Percentiles rank a stretch among this genome's conserved stretches.
Evolutionary conservation across 1,140 invertebrate genomes (phyloP).

Genomic region (Calephelis virginiensis): DNA sequence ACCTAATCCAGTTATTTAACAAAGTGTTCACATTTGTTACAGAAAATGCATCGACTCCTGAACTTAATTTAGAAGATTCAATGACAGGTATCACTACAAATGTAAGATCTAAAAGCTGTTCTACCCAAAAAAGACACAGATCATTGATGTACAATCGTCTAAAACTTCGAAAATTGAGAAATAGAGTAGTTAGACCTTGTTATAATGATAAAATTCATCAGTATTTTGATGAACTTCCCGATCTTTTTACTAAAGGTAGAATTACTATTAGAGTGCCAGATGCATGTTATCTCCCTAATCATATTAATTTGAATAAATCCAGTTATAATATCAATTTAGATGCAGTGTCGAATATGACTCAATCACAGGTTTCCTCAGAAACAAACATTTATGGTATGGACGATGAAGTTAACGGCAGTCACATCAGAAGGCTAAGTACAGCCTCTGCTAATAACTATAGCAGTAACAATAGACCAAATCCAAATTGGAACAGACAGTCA

Average conservation of each 20-base stretch:
- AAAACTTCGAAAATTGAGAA: conserved; percentile 38
- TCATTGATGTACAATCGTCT: conserved; percentile 14
- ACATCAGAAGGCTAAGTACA: conserved; percentile 39
- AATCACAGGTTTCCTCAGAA: conserved; percentile 25
- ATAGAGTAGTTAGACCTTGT: conserved; percentile 35
- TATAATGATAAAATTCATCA: conserved; percentile 31
- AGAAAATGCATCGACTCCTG: neutral
- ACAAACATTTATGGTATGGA: conserved; percentile 37
- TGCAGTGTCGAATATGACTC: conserved; percentile 40
- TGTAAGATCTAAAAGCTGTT: neutral
- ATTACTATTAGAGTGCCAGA: conserved; percentile 52
- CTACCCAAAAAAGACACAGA: neutral
- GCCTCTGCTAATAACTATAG: conserved; percentile 18
- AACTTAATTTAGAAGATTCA: neutral
- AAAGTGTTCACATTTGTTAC: neutral
- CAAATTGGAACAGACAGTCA: neutral
- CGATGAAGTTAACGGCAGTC: conserved; percentile 46
- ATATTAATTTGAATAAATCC: conserved; percentile 47
- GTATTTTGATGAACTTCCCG: conserved; percentile 45
- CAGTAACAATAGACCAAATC: neutral
- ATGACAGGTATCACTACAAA: neutral
- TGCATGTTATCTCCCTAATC: conserved; percentile 47
- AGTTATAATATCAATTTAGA: conserved; percentile 57
- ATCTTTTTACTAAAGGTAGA: conserved; percentile 39
- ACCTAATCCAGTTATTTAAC: no score